Conservation (phyloP, 2,797 vertebrate genomes). For the Manis pentadactyla region DNA sequence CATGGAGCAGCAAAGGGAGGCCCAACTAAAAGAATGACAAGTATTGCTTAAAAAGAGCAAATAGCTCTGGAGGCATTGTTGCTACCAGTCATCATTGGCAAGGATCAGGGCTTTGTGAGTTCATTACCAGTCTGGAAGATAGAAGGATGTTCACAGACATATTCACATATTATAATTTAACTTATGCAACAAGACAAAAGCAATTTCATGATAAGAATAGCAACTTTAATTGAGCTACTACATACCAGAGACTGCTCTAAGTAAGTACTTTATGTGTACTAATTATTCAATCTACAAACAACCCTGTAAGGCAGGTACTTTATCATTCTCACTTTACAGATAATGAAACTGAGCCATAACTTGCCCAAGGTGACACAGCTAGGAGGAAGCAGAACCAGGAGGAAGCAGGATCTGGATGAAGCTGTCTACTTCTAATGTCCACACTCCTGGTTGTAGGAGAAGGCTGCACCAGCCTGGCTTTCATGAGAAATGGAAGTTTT, state of each 20-base stretch:
- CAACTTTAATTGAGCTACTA: background rate
- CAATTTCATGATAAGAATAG: slow-evolving; percentile 13
- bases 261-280: background rate
- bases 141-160: background rate
- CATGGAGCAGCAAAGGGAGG: background rate
- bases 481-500: background rate
- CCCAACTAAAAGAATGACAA: background rate
- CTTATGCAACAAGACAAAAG: slow-evolving; percentile 10
- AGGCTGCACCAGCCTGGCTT: background rate
- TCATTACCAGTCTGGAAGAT: background rate
- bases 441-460: background rate
- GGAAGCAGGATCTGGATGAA: background rate
- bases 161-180: background rate
- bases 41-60: background rate
- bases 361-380: background rate
- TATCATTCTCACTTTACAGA: background rate
- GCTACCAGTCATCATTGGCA: background rate
- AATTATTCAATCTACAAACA: background rate
- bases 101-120: background rate
- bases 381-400: background rate
- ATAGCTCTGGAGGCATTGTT: background rate
- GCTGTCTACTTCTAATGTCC: background rate
- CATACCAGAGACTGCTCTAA: background rate
- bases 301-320: background rate
- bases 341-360: slow-evolving; percentile 12